Evolutionary conservation across 2,888 invertebrate species (phyloP), one percentile per base, ranked within the genome.

Genomic region (Tricholauxania praeusta): DNA sequence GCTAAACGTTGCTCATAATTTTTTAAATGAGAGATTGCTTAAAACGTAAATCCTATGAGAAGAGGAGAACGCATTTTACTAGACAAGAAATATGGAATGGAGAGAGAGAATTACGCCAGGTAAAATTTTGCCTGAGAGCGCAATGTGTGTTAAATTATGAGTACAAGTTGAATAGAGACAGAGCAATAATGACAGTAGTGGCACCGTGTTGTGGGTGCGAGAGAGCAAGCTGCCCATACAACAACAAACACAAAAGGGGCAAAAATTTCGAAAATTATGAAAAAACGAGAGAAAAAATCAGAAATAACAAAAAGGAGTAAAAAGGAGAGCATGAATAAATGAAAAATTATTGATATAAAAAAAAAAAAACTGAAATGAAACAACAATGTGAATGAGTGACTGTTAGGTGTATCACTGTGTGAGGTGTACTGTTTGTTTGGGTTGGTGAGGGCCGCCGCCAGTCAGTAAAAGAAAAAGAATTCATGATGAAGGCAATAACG

Each of bases 301-400:
- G 15, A 15, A 60, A 65, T 65, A 70, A 75, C 71, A 68, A 73
- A 66, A 69, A 72, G 67, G 72, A 74, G 77, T 65, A 74, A 74
- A 74, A 75, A 76, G 64, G 74, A 69, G 72, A 77, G 68, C 71
- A 74, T 63, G 76, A 79, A 74, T 62, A 39, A 55, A 63, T 51
- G 32, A 64, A 64, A 49, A 39, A 22, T 39, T 39, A 47, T 70
- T 47, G 65, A 51, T 53, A 63, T 39, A 47, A 72, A 71, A 72
- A 55, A 71, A 72, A 68, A 66, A 15, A 52, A n/a, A n/a, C n/a
- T 28, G 47, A 48, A n/a, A 19, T 15, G n/a, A 32, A 12, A 39
- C 32, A 74, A 64, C 19, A 51, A 17, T n/a, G 64, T 59, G 12
- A 65, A 47, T 39, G 32, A 17, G 52, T 65, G 17, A 55, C 68